These are phyloP conservation scores for Zoroaster sp. DNA, from an alignment of 53 echinoderm and acorn worm species.

Conservation along the genomic window DNA sequence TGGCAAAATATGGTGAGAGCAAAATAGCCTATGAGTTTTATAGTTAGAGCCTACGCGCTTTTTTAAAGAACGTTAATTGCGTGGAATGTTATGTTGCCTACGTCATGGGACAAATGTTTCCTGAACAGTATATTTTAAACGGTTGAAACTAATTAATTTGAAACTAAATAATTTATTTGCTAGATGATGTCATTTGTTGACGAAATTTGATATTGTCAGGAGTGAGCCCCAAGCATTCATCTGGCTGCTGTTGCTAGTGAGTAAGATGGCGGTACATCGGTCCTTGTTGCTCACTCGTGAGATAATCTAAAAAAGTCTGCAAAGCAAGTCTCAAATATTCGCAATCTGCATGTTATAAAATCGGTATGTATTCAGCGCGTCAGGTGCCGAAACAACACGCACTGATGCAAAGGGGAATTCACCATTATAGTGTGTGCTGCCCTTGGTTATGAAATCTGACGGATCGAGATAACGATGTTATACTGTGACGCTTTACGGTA, in stretches of 20 bases:
- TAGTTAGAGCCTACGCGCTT: no score
- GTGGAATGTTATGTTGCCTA: background rate
- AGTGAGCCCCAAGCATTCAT: background rate
- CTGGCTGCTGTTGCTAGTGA: background rate
- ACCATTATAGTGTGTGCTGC: background rate
- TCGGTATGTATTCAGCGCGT: background rate
- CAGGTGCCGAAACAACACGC: background rate
- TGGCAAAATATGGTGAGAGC: no score
- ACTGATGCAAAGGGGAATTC: no score
- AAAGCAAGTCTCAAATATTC: background rate
- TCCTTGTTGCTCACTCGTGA: background rate
- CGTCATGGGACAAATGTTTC: background rate
- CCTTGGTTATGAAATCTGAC: background rate
- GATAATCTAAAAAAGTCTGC: background rate
- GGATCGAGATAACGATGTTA: background rate
- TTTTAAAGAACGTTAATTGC: no score
- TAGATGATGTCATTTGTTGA: background rate
- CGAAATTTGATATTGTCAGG: background rate
- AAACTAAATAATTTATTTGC: background rate
- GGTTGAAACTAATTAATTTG: no score
- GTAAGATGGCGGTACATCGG: background rate
- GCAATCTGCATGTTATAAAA: background rate
- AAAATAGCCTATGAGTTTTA: no score
- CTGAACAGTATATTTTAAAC: background rate
- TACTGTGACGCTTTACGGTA: background rate